Conservation (phyloP, 1,140 invertebrate species). For the Nilaparvata lugens region DNA sequence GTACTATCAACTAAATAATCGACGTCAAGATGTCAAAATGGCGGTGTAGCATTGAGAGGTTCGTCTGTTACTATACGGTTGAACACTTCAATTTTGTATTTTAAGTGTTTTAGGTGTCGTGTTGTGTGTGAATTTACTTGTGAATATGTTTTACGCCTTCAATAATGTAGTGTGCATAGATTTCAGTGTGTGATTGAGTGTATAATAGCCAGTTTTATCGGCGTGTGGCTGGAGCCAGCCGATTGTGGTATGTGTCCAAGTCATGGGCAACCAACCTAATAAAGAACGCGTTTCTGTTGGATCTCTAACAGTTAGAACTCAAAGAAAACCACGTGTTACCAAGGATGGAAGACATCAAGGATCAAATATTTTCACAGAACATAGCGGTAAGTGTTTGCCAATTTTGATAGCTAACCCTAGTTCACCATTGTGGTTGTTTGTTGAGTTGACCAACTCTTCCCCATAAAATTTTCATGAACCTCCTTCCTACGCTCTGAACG, state of each 20-base stretch:
- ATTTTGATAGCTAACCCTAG: background rate
- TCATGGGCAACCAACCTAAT: slow-evolving; percentile 81
- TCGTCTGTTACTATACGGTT: background rate
- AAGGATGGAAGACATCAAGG: slow-evolving; percentile 70
- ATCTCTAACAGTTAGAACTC: slow-evolving; percentile 50
- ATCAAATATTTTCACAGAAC: slow-evolving; percentile 83
- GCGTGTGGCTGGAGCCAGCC: slow-evolving; percentile 20
- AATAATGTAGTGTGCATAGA: slow-evolving; percentile 14
- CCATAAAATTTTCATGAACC: no score
- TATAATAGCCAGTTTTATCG: slow-evolving; percentile 24
- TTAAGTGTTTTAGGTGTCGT: background rate
- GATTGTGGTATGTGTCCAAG: slow-evolving; percentile 28
- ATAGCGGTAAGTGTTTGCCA: slow-evolving; percentile 56
- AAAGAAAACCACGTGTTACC: slow-evolving; percentile 54
- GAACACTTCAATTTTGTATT: slow-evolving; percentile 4
- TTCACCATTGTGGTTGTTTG: background rate
- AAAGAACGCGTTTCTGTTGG: slow-evolving; percentile 57
- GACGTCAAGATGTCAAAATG: slow-evolving; percentile 44
- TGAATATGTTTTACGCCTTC: slow-evolving; percentile 6
- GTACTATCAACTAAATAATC: slow-evolving; percentile 38
- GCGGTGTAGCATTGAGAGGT: slow-evolving; percentile 27
- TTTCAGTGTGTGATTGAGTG: slow-evolving; percentile 10
- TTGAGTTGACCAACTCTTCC: background rate
- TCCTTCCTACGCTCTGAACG: background rate
- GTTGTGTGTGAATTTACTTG: slow-evolving; percentile 1